Evolutionary conservation across 2,888 invertebrate species (phyloP).

Genomic region (Epistrophe grossulariae): DNA sequence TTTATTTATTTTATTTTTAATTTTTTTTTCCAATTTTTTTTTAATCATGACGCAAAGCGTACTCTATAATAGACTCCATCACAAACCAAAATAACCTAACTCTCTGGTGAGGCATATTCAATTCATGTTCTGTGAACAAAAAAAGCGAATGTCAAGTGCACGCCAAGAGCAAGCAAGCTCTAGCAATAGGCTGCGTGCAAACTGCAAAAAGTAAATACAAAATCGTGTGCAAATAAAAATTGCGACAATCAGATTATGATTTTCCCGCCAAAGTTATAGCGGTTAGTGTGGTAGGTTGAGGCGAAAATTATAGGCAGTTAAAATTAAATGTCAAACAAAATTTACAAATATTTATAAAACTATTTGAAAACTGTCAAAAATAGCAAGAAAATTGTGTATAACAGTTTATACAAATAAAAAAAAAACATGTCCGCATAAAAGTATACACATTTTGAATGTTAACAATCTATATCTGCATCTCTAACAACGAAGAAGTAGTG

Average conservation of each 20-base stretch:
- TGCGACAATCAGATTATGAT: conserved; percentile 64
- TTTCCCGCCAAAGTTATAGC: conserved; percentile 58
- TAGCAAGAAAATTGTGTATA: not conserved
- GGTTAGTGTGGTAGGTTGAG: not conserved
- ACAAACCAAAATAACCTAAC: conserved; percentile 1
- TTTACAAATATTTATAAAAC: not conserved
- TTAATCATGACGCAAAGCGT: conserved; percentile 28
- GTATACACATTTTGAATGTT: conserved; percentile 35
- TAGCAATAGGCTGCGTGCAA: conserved; percentile 50
- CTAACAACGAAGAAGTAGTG: not conserved
- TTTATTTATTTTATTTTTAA: conserved; percentile 40
- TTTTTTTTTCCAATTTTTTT: not conserved
- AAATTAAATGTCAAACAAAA: conserved; percentile 12
- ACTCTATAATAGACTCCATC: conserved; percentile 5
- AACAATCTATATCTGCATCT: conserved; percentile 42
- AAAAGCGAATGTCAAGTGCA: conserved; percentile 75
- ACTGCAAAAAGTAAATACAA: conserved; percentile 66
- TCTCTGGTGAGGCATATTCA: conserved; percentile 31
- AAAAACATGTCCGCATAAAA: conserved; percentile 57
- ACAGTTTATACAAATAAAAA: not conserved
- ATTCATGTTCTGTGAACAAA: conserved; percentile 61
- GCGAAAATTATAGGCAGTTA: not conserved
- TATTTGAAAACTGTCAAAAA: conserved; percentile 3
- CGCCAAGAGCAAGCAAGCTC: conserved; percentile 51
- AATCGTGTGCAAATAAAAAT: conserved; percentile 69